Percentiles rank a stretch among this genome's conserved stretches.
Evolutionary conservation across 2,888 invertebrate species (phyloP).

Genomic region (Oscheius sp.): DNA sequence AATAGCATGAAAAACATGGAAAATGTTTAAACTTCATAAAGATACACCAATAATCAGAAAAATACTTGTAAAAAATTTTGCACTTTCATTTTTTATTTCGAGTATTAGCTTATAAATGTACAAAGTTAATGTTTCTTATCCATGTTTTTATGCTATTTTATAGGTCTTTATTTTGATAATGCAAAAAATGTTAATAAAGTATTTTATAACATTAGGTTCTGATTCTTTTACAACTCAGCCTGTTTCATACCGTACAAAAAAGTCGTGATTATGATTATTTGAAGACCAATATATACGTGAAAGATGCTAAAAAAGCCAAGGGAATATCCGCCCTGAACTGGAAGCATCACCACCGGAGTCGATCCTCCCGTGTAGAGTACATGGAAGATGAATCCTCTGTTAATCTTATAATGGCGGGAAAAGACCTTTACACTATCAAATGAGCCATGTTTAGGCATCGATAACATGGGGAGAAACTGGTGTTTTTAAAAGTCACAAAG

Average conservation of each 20-base stretch:
- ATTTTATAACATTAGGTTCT: too few species aligned
- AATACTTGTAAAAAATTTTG: not conserved
- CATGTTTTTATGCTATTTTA: not conserved
- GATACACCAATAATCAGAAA: too few species aligned
- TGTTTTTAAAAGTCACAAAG: too few species aligned
- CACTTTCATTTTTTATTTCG: not conserved
- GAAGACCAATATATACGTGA: not conserved
- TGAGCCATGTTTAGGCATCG: not conserved
- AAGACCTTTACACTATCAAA: not conserved
- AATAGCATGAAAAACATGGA: too few species aligned
- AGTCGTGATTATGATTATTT: not conserved
- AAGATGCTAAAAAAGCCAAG: not conserved
- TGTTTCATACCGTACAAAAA: not conserved
- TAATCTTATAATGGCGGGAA: not conserved
- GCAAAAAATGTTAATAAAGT: not conserved
- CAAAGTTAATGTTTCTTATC: not conserved
- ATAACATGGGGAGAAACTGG: not conserved
- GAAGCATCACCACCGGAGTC: not conserved
- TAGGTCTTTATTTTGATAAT: not conserved
- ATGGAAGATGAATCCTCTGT: not conserved
- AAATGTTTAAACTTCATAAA: too few species aligned
- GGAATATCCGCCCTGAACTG: not conserved
- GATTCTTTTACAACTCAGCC: too few species aligned
- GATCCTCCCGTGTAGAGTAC: not conserved
- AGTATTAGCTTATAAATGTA: not conserved